A percentile compares a stretch with the other conserved stretches of the same genome.
These are phyloP conservation scores for Idris sp. DNA, from an alignment of 1,140 invertebrate species.

Conservation along the genomic window DNA sequence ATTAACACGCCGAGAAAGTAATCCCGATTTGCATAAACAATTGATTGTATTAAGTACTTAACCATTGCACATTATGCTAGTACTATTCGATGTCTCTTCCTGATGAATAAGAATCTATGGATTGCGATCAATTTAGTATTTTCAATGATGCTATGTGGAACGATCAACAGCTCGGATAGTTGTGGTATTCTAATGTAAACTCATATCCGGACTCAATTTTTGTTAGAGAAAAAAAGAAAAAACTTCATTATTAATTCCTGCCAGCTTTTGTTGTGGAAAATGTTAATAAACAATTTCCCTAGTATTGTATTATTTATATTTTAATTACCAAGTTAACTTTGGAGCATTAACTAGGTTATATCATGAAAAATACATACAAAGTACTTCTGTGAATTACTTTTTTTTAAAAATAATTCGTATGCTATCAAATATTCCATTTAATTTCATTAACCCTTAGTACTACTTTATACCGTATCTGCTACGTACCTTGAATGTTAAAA, in stretches of 20 bases:
- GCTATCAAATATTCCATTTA: too few relatives aligned
- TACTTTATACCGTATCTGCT: too few relatives aligned
- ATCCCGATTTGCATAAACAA: constrained; percentile 59
- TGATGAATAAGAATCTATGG: constrained; percentile 46
- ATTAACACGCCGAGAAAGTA: constrained; percentile 56
- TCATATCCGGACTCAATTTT: constrained; percentile 10
- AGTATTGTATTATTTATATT: too few relatives aligned
- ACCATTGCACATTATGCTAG: constrained; percentile 38
- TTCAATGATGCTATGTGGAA: constrained; percentile 25
- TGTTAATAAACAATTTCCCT: too few relatives aligned
- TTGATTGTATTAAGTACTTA: constrained; percentile 53
- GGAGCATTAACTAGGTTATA: too few relatives aligned
- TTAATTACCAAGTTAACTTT: too few relatives aligned
- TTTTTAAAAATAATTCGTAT: too few relatives aligned
- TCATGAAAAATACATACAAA: too few relatives aligned
- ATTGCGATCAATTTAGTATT: constrained; percentile 47
- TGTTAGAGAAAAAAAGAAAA: background rate
- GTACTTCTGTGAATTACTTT: too few relatives aligned
- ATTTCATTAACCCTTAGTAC: too few relatives aligned
- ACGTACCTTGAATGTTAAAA: too few relatives aligned
- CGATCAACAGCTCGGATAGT: constrained; percentile 20
- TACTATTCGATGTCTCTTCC: constrained; percentile 33
- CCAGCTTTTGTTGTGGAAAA: too few relatives aligned
- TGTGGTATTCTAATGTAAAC: constrained; percentile 31
- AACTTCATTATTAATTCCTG: constrained; percentile 1